Evolutionary conservation across 2,888 invertebrate species (phyloP), one percentile per base, ranked within the genome.

Genomic region (Phortica magna): DNA sequence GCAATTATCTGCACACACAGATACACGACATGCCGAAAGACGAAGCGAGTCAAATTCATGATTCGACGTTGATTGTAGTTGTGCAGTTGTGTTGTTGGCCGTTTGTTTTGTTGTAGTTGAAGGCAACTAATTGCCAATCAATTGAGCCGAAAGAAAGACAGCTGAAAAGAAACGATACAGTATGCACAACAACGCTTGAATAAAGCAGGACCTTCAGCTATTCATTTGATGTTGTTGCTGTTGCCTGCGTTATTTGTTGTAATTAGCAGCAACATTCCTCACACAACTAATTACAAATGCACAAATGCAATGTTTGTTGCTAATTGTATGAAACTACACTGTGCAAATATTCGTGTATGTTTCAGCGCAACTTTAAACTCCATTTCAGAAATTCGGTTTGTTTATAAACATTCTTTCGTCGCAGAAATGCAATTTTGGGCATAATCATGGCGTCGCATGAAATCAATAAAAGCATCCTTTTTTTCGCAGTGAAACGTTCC

Each of bases 191-290:
- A 55, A 7, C 55, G 6, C n/a, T 14, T 55, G 10, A 55, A 55
- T 4, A 31, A 31, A 31, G 31, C 31, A 31, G 5, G 31, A 2
- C 2, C 31, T 31, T 31, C 31, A 31, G 5, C 31, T 55, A 55
- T 55, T 55, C 17, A 55, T 55, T 10, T 4, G 14, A 3, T 41
- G 7, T 65, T 65, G 65, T 41, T 41, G 17, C 0, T 9, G 10
- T 41, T 41, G 41, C 3, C 65, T 39, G 9, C 9, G 17, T 17
- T 43, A 19, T 9, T 68, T 43, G 9, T 43, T 68, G 42, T 39
- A 68, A 68, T 68, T 68, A 68, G 19, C 10, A 10, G 3, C 12
- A 22, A 19, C 31, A 68, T 68, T 68, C 42, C 43, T 68, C 68
- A 68, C 43, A 19, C 22, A 48, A 43, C 42, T 48, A 68, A 68